phyloP scores from a whole-genome alignment of 2,888 invertebrate species.

The Sympetrum striolatum region DNA sequence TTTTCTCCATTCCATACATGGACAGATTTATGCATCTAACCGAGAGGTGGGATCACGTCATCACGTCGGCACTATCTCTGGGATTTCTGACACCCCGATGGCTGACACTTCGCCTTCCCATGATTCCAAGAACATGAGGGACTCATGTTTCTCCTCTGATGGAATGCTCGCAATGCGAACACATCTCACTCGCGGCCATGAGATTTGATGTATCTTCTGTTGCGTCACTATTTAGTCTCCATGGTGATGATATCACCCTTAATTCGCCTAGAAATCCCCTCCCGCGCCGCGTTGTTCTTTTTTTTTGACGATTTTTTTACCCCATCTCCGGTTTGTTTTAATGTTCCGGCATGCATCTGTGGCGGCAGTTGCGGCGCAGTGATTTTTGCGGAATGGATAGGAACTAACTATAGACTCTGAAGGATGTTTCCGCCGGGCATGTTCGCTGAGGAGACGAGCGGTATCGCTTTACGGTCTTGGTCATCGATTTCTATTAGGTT shows the following conservation, averaged over 20 bases:
- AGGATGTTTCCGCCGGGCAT: not conserved
- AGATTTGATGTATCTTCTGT: not conserved
- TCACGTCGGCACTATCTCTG: not conserved
- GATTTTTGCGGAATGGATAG: not conserved
- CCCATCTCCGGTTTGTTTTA: not conserved
- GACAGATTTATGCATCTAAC: too few species aligned
- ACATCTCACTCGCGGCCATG: not conserved
- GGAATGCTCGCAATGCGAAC: not conserved
- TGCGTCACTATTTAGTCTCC: not conserved
- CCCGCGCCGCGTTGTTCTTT: not conserved
- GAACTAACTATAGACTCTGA: not conserved
- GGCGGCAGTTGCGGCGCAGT: not conserved
- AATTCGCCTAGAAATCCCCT: not conserved
- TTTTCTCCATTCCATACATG: too few species aligned
- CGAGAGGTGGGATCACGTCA: too few species aligned
- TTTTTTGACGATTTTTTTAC: not conserved
- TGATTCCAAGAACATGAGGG: not conserved
- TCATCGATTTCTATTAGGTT: too few species aligned
- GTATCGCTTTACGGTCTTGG: too few species aligned
- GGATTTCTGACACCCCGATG: not conserved
- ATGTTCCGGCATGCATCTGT: not conserved
- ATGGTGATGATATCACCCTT: not conserved
- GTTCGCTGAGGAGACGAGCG: too few species aligned
- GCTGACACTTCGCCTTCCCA: not conserved
- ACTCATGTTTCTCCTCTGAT: not conserved